Conservation (phyloP, 2,797 vertebrate species). For the Tympanoctomys barrerae region DNA sequence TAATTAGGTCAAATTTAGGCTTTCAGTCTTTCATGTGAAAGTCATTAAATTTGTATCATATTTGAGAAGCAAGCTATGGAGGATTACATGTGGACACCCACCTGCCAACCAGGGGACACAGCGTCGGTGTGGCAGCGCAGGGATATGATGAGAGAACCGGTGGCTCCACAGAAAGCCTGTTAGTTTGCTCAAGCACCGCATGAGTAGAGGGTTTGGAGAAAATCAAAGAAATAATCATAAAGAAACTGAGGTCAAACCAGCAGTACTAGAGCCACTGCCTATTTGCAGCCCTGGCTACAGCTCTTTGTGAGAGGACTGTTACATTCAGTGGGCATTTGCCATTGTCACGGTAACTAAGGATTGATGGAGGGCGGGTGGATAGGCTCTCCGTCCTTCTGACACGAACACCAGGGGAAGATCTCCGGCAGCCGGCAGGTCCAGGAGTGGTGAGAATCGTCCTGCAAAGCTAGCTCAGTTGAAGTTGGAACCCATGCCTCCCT, state of each 20-base stretch:
- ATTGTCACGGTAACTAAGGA: neutral
- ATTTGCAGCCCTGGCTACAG: neutral
- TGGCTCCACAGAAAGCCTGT: neutral
- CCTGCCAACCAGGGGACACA: fast-evolving
- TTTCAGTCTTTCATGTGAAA: neutral
- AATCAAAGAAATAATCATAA: neutral
- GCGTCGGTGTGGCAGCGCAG: fast-evolving
- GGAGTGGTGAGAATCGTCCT: fast-evolving
- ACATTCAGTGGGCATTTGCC: neutral
- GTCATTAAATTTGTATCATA: neutral
- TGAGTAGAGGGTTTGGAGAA: neutral
- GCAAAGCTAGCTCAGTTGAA: neutral
- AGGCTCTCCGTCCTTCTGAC: neutral
- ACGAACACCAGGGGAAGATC: neutral
- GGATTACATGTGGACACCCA: fast-evolving
- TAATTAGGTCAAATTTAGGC: neutral
- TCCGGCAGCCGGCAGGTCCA: no score
- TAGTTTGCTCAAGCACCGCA: neutral
- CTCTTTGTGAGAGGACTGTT: no score
- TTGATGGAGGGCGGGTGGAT: neutral
- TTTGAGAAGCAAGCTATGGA: neutral
- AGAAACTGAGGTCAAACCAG: neutral
- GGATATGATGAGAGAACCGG: no score
- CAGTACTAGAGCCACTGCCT: neutral
- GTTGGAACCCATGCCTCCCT: neutral